phyloP scores from a whole-genome alignment of 1,140 invertebrate genomes.

The Lerema accius region DNA sequence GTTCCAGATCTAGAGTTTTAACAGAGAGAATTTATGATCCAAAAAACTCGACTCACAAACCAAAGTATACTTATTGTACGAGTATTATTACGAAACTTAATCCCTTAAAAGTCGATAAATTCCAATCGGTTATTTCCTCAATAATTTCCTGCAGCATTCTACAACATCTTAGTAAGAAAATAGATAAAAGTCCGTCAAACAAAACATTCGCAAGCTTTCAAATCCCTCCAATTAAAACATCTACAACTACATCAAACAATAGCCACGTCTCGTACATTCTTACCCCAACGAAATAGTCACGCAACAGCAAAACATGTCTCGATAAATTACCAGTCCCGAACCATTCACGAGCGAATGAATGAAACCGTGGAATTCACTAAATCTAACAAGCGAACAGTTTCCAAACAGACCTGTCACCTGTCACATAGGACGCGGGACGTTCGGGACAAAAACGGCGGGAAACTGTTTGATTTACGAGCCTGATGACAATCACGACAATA shows the following conservation, averaged over 20 bases:
- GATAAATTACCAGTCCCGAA: background rate
- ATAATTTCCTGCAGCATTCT: too few species aligned
- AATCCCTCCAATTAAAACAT: background rate
- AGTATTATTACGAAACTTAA: too few species aligned
- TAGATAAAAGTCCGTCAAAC: too few species aligned
- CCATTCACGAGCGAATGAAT: background rate
- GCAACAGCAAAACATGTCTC: background rate
- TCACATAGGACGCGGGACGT: too few species aligned
- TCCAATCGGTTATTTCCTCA: too few species aligned
- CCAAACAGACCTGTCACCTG: conserved; percentile 4
- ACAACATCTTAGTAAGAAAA: too few species aligned
- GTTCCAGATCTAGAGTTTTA: too few species aligned
- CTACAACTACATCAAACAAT: background rate
- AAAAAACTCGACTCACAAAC: too few species aligned
- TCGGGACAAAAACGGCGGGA: conserved; percentile 1
- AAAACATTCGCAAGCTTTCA: too few species aligned
- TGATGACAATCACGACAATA: background rate
- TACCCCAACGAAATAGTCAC: background rate
- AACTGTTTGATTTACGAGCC: conserved; percentile 1
- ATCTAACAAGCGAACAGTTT: conserved; percentile 2
- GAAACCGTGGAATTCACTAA: conserved; percentile 4
- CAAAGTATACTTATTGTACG: too few species aligned
- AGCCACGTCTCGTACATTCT: conserved; percentile 1
- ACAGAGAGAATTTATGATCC: too few species aligned
- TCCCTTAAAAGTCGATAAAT: too few species aligned